Evolutionary conservation across 1,140 invertebrate species (phyloP), one percentile per base, ranked within the genome.

Genomic region (Mercenaria mercenaria): DNA sequence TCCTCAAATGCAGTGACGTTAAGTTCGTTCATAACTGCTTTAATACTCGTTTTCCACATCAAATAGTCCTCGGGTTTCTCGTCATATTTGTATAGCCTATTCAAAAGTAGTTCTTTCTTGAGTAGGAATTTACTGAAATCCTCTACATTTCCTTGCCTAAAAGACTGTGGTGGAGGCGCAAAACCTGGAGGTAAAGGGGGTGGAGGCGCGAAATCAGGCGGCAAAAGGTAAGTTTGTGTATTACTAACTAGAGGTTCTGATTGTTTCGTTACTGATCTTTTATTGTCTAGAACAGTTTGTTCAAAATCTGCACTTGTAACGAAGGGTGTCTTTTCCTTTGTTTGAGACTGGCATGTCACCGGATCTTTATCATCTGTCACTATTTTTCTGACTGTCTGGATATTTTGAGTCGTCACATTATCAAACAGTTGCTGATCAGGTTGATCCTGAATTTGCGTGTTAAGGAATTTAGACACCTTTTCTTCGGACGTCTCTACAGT

Each of bases 31-130:
- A 76, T 74, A 34, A 90, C 59, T 20, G 20, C 86, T n/a, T 64
- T 15, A 41, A 90, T 86, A 32, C n/a, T 86, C 26, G 50, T 13
- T 52, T 85, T 86, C 81, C 89, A 90, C 52, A 61, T 67, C 26
- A 26, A 10, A 47, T 11, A 90, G 32, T 32, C 67, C 56, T 79
- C 80, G 32, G 67, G 81, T 74, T 43, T 34, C 56, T 85, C 80
- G 32, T 76, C 56, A 72, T 56, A 90, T 18, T 39, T 85, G 32
- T 43, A 39, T 43, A 85, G 41, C 32, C 89, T 0, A 50, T 37
- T 32, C 29, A 90, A 67, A 26, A 77, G 50, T 15, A 85, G 61
- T n/a, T 90, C 82, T 72, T 85, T 90, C 61, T 80, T 90, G 23
- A 89, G 32, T 23, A 89, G 39, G 52, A 74, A 89, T 47, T 89